phyloP scores from a whole-genome alignment of 2,888 invertebrate species.

The Brachypalpus laphriformis region DNA sequence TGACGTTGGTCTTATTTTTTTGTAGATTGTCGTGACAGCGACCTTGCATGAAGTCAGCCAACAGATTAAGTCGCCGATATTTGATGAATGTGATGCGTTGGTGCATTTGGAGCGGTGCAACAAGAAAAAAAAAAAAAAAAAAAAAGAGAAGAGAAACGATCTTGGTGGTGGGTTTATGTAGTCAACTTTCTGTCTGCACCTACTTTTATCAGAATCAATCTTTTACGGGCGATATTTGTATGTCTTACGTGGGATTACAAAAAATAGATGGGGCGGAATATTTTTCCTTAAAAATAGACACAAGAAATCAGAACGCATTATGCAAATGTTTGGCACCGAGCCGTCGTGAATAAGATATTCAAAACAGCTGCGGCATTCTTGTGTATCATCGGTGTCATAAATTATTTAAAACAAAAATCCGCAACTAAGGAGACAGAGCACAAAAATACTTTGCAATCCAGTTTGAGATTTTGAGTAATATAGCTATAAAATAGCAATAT shows the following conservation, averaged over 20 bases:
- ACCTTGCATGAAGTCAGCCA: slow-evolving; percentile 66
- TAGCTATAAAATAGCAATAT: too few species aligned
- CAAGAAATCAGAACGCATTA: not conserved
- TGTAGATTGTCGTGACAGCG: slow-evolving; percentile 34
- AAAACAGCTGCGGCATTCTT: slow-evolving; percentile 16
- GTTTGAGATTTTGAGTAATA: not conserved
- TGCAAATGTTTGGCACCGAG: slow-evolving; percentile 10
- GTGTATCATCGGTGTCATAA: not conserved
- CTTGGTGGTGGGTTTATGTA: slow-evolving; percentile 4
- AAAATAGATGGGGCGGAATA: not conserved
- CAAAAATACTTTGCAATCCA: not conserved
- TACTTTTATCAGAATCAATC: slow-evolving; percentile 18
- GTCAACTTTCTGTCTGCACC: slow-evolving; percentile 25
- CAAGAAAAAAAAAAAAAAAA: too few species aligned
- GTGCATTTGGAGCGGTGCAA: slow-evolving; percentile 16
- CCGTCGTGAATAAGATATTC: not conserved
- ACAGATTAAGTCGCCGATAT: slow-evolving; percentile 44
- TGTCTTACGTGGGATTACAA: not conserved
- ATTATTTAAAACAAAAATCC: not conserved
- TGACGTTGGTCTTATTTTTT: slow-evolving; percentile 6
- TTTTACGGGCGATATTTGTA: slow-evolving; percentile 4
- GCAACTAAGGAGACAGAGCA: not conserved
- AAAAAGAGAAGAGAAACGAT: not conserved
- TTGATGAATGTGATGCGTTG: slow-evolving; percentile 60
- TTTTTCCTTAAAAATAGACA: not conserved